Evolutionary conservation across 2,797 vertebrate species (phyloP).

Genomic region (Aplochiton taeniatus): DNA sequence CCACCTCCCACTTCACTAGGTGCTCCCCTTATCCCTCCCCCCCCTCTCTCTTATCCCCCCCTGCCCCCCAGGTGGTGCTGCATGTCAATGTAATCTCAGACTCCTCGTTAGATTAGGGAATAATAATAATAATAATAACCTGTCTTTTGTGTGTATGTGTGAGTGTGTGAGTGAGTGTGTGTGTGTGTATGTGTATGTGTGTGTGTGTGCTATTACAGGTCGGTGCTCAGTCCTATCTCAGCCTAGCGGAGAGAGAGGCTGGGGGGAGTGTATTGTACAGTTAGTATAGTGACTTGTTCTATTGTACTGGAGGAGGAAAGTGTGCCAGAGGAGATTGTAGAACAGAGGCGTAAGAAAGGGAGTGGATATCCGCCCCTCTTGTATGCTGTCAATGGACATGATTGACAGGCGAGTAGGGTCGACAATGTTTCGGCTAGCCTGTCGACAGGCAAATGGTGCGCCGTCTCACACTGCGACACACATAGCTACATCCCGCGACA

Average conservation of each 20-base stretch:
- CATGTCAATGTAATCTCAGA: conserved; percentile 76
- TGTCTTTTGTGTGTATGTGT: conserved; percentile 48
- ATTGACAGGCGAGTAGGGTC: conserved; percentile 50
- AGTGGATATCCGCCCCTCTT: conserved; percentile 29
- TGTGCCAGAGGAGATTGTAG: conserved; percentile 47
- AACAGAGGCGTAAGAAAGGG: conserved; percentile 25
- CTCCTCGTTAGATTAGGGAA: conserved; percentile 76
- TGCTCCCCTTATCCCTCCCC: conserved; percentile 42
- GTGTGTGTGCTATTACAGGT: conserved; percentile 73
- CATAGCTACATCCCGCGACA: conserved; percentile 25
- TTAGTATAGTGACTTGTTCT: conserved; percentile 76
- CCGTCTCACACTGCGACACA: conserved; percentile 55
- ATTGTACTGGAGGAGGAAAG: conserved; percentile 56
- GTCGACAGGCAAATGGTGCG: conserved; percentile 70
- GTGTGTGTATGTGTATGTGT: conserved; percentile 60
- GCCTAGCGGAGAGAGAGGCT: conserved; percentile 60
- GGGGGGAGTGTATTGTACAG: conserved; percentile 70
- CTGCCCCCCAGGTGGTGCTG: conserved; percentile 62
- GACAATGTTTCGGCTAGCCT: conserved; percentile 69
- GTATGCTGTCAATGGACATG: conserved; percentile 44
- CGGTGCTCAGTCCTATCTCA: conserved; percentile 72
- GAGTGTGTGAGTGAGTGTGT: conserved; percentile 72
- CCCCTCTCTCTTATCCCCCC: conserved; percentile 6
- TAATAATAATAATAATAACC: conserved; percentile 75
- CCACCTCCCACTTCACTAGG: conserved; percentile 42